Evolutionary conservation across 2,797 vertebrate species (phyloP).

Genomic region (Thamnophis elegans): DNA sequence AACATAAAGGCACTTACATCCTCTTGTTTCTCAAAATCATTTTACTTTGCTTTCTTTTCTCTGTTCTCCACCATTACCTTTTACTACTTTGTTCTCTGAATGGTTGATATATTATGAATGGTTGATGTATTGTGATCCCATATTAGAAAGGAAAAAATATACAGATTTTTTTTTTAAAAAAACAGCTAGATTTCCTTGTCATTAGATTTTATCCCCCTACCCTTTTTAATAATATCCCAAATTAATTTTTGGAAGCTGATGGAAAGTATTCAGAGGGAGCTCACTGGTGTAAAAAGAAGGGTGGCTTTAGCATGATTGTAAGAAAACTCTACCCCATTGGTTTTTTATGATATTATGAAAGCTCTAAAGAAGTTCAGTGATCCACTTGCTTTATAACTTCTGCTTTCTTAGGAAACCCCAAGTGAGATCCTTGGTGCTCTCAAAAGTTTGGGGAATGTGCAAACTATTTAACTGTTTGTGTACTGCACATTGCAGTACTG

Average conservation of each 20-base stretch:
- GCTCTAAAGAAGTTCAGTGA: conserved; percentile 68
- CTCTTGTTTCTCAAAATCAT: conserved; percentile 47
- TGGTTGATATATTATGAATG: conserved; percentile 45
- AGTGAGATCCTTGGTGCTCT: conserved; percentile 81
- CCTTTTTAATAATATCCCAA: conserved; percentile 40
- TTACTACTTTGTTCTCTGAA: conserved; percentile 60
- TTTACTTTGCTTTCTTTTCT: background rate
- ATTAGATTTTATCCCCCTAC: conserved; percentile 48
- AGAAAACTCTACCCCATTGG: conserved; percentile 60
- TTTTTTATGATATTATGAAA: conserved; percentile 65
- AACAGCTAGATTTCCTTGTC: conserved; percentile 55
- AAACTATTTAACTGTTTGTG: conserved; percentile 88
- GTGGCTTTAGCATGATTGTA: conserved; percentile 38
- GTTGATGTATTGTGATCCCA: conserved; percentile 33
- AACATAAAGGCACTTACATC: conserved; percentile 54
- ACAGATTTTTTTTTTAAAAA: conserved; percentile 9
- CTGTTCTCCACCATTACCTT: conserved; percentile 24
- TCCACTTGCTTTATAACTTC: conserved; percentile 73
- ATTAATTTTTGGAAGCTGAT: conserved; percentile 60
- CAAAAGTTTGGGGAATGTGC: conserved; percentile 86
- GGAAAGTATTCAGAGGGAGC: conserved; percentile 62
- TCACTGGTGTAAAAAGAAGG: conserved; percentile 46
- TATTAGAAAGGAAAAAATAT: conserved; percentile 41
- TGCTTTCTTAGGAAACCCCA: conserved; percentile 79
- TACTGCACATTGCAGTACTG: conserved; percentile 80